Base-by-base conservation (phyloP, 2,797 vertebrate species). In the Thalassophryne amazonica region DNA sequence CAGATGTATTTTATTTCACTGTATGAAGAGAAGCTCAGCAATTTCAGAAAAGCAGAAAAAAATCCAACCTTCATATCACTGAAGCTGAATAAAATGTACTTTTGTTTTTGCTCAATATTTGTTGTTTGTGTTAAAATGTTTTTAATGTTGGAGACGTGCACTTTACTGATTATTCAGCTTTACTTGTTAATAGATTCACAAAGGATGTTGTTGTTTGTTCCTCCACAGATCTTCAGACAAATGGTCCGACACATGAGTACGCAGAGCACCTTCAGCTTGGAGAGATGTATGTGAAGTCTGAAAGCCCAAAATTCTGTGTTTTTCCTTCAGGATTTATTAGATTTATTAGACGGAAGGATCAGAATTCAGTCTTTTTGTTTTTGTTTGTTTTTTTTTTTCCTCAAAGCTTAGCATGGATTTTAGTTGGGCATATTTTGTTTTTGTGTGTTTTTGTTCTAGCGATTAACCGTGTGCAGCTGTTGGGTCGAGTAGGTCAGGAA, bases 401-500 rank as follows among this genome's bases (percentile, higher is more conserved):
- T n/a, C n/a, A n/a, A n/a, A n/a, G n/a, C n/a, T n/a, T n/a, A n/a
- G n/a, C n/a, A n/a, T n/a, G n/a, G n/a, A n/a, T n/a, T n/a, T n/a
- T n/a, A n/a, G n/a, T n/a, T n/a, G n/a, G n/a, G n/a, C n/a, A n/a
- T n/a, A n/a, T n/a, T n/a, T n/a, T n/a, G n/a, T n/a, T n/a, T n/a
- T n/a, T n/a, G n/a, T 30, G 5, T 9, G 13, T 7, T 16, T 30
- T 17, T 6, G 0, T 57, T 52, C 19, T 48, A 99, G 97, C 97
- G 2, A 87, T 98, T 78, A 99, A 99, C 74, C 89, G 90, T 0
- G 95, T 98, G 16, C 95, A 98, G 87, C 79, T 99, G 36, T 81
- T 99, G 9, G 97, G 97, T 5, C 90, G 96, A 11, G 97, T 99
- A 8, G 96, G 97, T n/a, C 97, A 99, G 82, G 97, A 99, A 71